Base-by-base conservation (phyloP, 1,140 invertebrate genomes). In the Heterodera schachtii region DNA sequence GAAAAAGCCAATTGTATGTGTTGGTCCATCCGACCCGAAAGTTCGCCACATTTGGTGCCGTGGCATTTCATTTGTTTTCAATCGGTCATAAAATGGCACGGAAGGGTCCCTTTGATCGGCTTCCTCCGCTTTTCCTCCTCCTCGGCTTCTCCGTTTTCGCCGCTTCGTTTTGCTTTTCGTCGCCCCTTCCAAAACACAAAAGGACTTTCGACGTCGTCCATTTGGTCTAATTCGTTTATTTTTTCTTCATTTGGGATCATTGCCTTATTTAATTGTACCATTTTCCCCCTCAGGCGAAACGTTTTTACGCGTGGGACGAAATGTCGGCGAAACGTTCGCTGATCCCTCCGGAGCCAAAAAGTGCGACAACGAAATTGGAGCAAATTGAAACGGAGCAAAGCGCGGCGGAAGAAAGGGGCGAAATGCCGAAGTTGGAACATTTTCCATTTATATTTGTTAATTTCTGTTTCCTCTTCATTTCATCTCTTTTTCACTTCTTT, bases 271-370 rank as follows among this genome's bases (percentile, higher is more conserved):
- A 19, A 64, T 19, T 64, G 0, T 11, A 13, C 1, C 57, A 64
- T 19, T 19, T 64, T 52, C 0, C 19, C 11, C 19, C 46, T 19
- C 11, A 78, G 77, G 41, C 52, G 13, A 78, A 78, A 31, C 77
- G 77, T 69, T 78, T 78, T 46, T 78, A 78, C 47, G 77, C 77
- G 19, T 78, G 77, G 77, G 77, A 78, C 47, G 77, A 78, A 69
- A 78, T 78, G 60, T 78, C 60, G 13, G 77, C 77, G 4, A 78
- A 78, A 46, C 66, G 77, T 52, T 78, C 77, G 47, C 60, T 78
- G 46, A 46, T 78, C 47, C 77, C 77, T n/a, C 70, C 77, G 69
- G 4, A 43, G 69, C 11, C 69, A 11, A 64, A 64, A 11, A 19
- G 19, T 19, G 69, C 41, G 19, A 31, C 31, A 1, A 31, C 0